These are phyloP conservation scores for Spheniscus mendiculus DNA, from an alignment of 2,113 vertebrate species.

Conservation along the genomic window DNA sequence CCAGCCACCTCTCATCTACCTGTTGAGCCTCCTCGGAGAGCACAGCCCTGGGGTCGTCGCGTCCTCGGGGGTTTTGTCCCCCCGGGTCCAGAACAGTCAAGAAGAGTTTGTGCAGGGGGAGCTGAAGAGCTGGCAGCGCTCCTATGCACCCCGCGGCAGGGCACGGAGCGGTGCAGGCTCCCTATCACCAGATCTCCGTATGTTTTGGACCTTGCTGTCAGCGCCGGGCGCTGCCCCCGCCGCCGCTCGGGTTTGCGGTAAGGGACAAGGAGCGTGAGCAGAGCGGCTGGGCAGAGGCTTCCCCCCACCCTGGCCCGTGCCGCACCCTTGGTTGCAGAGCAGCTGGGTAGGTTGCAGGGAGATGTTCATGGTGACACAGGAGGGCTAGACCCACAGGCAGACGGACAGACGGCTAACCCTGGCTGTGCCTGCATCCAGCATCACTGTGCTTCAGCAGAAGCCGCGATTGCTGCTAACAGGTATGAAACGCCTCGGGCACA, in stretches of 20 bases:
- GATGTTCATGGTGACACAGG: neutral
- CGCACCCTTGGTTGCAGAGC: neutral
- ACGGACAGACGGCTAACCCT: neutral
- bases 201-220: neutral
- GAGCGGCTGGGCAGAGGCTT: neutral
- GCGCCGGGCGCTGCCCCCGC: neutral
- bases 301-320: neutral
- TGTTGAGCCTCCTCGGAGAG: neutral
- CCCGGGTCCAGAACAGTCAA: neutral
- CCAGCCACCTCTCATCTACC: neutral
- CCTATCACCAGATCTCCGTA: no score
- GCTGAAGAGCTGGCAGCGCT: no score
- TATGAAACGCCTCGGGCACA: rapidly evolving
- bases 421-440: neutral
- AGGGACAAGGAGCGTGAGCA: neutral
- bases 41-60: neutral
- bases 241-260: neutral
- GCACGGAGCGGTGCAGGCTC: rapidly evolving
- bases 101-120: neutral
- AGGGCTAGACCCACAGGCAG: neutral
- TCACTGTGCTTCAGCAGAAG: rapidly evolving
- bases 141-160: rapidly evolving
- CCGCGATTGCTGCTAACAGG: neutral
- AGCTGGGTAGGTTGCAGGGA: neutral
- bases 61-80: neutral